phyloP scores from a whole-genome alignment of 2,113 vertebrate species.

The Gopherus flavomarginatus region DNA sequence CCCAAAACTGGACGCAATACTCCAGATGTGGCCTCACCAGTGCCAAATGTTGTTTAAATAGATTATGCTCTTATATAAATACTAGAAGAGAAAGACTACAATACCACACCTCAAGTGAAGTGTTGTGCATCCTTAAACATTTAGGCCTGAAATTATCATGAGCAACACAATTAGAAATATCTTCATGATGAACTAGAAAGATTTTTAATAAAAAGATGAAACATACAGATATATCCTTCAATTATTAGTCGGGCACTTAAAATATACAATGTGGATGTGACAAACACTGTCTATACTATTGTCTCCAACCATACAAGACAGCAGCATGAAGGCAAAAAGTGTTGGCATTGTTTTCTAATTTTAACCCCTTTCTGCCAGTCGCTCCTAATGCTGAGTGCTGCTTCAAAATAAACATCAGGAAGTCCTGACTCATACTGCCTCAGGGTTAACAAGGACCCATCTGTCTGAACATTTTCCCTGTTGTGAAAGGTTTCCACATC shows the following conservation, averaged over 20 bases:
- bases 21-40: no score
- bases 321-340: not conserved
- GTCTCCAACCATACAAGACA: not conserved
- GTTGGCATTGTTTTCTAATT: not conserved
- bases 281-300: not conserved
- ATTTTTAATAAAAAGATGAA: not conserved
- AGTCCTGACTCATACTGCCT: not conserved
- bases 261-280: fast-evolving
- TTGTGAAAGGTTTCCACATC: fast-evolving
- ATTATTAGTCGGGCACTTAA: not conserved
- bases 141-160: not conserved
- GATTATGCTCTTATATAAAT: not conserved
- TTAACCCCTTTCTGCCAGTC: not conserved
- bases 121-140: not conserved
- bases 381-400: not conserved
- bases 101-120: no score
- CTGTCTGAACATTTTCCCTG: not conserved
- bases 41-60: no score
- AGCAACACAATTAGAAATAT: not conserved
- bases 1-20: no score
- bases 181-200: fast-evolving
- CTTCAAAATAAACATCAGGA: not conserved
- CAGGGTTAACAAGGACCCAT: fast-evolving
- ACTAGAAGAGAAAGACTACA: no score
- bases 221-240: not conserved